Conservation (phyloP, 2,113 vertebrate genomes). For the Cacatua alba region DNA sequence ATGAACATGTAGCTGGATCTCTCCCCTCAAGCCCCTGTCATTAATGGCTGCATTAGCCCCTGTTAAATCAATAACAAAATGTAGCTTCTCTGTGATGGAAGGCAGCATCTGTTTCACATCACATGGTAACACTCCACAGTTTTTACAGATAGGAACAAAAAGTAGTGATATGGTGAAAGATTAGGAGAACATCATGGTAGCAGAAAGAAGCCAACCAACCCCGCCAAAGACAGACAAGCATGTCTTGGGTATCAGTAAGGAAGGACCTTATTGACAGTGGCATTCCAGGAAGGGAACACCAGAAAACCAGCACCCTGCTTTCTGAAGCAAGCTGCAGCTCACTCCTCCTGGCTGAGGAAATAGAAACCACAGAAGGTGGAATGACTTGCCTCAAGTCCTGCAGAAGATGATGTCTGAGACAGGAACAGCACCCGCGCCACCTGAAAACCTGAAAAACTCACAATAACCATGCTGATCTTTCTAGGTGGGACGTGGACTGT, state of each 20-base stretch:
- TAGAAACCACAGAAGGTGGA: background rate
- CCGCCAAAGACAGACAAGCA: background rate
- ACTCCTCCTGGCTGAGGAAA: background rate
- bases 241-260: background rate
- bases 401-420: background rate
- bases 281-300: background rate
- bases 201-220: background rate
- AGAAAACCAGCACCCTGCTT: background rate
- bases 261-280: background rate
- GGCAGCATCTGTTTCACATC: background rate
- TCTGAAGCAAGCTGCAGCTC: background rate
- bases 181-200: rapidly evolving
- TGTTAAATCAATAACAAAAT: background rate
- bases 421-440: background rate
- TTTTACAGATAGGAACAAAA: background rate
- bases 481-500: background rate
- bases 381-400: background rate
- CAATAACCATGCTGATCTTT: background rate
- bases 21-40: background rate
- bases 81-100: background rate
- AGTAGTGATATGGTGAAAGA: background rate
- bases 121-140: background rate
- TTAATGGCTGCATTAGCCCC: background rate
- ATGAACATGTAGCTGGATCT: background rate
- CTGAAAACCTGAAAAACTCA: background rate